Evolutionary conservation across 2,113 vertebrate species (phyloP), one percentile per base, ranked within the genome.

Genomic region (Callopanchax toddi): DNA sequence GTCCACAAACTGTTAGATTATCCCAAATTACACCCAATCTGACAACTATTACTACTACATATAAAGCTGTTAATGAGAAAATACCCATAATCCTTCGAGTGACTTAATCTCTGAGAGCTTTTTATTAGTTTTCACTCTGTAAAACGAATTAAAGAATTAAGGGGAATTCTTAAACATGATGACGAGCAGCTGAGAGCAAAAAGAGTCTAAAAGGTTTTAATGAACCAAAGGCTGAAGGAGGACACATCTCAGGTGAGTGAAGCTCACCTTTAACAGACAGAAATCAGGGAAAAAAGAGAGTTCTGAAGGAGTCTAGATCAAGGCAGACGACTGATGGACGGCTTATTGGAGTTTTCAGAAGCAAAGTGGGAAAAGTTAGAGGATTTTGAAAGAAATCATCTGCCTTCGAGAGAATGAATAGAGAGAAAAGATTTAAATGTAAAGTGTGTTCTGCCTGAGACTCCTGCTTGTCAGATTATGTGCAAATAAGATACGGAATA

Each of bases 241-340:
- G 29, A 59, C 18, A 2, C 22, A 51, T 44, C 59, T 70, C 42
- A 69, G 45, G 71, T 84, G 67, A 72, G 58, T 29, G n/a, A 82
- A 74, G 58, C 36, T 34, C 8, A 52, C 63, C 67, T 82, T 74
- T 66, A 81, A 78, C 16, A 58, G 40, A 29, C 13, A 63, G 63
- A 73, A 42, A 50, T 36, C 37, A n/a, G n/a, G n/a, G n/a, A 48
- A 23, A 45, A 34, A 59, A 77, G 75, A 61, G 18, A 9, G 50
- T 64, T 43, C 37, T 15, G 46, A 45, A 67, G 46, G 32, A 40
- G 49, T 43, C 68, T 17, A 71, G 79, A 79, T 78, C 73, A 76
- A 64, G 60, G 66, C 55, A 78, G 52, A 16, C 40, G 40, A 23
- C 10, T 67, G 71, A 74, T 44, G 69, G 52, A 79, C 59, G 37